Base-by-base conservation (phyloP, 53 echinoderm and acorn worm genomes). In the Arbacia lixula region DNA sequence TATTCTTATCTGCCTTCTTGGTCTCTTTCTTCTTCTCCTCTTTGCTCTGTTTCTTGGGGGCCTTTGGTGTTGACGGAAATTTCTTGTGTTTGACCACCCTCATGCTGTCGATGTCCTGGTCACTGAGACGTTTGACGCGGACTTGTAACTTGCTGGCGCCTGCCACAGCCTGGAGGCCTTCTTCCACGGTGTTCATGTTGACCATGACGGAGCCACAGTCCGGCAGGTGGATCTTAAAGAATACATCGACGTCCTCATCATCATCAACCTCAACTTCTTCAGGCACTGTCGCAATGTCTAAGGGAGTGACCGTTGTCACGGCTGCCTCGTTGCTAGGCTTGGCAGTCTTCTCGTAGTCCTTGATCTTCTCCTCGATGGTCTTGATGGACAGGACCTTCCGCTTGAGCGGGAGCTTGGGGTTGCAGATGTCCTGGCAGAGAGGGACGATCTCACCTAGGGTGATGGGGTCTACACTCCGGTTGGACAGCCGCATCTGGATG, bases 351-450 rank as follows among this genome's bases (percentile, higher is more conserved):
- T 46, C 64, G 8, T 26, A 39, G 2, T 42, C 31, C 64, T 51
- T 42, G 30, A 81, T 81, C 64, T 43, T 81, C 19, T 42, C 41
- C 42, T 81, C 82, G 10, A 63, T 63, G 41, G 62, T 49, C 36
- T 35, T 51, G 33, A 81, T 63, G 50, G 43, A 63, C 17, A 12
- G 20, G 2, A 81, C 82, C 50, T 81, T 81, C 27, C 50, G 22
- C 28, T 41, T 41, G 16, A 81, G 49, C 8, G 82, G 40, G 2
- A 62, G 46, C 82, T 81, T 64, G 5, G 82, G 63, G 43, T 81
- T 21, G 28, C 82, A 81, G 26, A 81, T 63, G 64, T 81, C 64
- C 30, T 81, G 82, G 35, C 82, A 81, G 19, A 81, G 29, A 63
- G 82, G 82, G 14, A 81, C 64, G 30, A 81, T 81, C 26, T 62